Base-by-base conservation (phyloP, 2,113 vertebrate species). In the Acanthochromis polyacanthus region DNA sequence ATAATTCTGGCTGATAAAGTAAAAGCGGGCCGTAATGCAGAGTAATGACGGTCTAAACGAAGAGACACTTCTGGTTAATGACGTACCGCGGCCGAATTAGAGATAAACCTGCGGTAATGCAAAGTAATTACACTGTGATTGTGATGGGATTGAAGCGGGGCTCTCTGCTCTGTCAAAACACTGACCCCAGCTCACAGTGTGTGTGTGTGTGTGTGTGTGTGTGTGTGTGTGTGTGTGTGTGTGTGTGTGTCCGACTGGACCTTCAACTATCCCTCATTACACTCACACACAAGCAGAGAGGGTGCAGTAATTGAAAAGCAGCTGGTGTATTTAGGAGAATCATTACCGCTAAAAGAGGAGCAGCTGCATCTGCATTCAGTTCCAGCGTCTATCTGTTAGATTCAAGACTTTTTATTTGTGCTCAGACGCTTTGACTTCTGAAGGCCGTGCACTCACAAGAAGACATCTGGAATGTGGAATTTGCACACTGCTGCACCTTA, bases 91-190 rank as follows among this genome's bases (percentile, higher is more conserved):
- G 59, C n/a, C 63, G 83, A 89, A 89, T 91, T 79, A 83, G 25
- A 88, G 87, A 88, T 91, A 93, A 91, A 87, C 25, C 89, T 78
- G 84, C 84, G 70, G 84, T 83, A 89, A 90, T 90, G 88, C 83
- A 82, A 86, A 79, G 88, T 89, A 93, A 90, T 93, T 88, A 91
- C 82, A 86, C 75, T 40, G 74, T 90, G 89, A 90, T 75, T 63
- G 82, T 87, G 91, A 88, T 52, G 85, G 78, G 81, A 80, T 70
- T 83, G 82, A 90, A 79, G 84, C 9, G 9, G 17, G 72, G 32
- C 73, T 71, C 71, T 66, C 46, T 46, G 53, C 70, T 70, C 82
- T 87, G 91, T 92, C 87, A 91, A 90, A 87, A 89, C 86, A 87
- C 75, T 87, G 80, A 88, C 85, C 87, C 83, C 43, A 63, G 73